phyloP scores from a whole-genome alignment of 2,888 invertebrate species.

The Cosmorhoe ocellata region DNA sequence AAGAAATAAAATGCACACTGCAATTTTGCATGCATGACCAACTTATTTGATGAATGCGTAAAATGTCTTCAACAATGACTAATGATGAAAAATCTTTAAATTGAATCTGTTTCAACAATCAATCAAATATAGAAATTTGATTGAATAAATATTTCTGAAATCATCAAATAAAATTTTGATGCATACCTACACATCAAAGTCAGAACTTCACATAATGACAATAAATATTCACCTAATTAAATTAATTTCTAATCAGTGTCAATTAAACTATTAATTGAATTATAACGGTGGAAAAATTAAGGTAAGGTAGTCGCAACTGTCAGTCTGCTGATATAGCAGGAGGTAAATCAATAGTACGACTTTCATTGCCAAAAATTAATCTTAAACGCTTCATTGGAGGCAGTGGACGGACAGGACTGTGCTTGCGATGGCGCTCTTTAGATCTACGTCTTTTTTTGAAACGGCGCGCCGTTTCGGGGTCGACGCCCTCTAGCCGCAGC shows the following conservation, averaged over 20 bases:
- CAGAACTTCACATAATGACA: constrained; percentile 68
- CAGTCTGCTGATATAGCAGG: constrained; percentile 85
- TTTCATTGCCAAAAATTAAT: constrained; percentile 94
- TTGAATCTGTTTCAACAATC: constrained; percentile 10
- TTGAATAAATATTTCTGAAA: constrained; percentile 67
- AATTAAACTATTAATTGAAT: constrained; percentile 80
- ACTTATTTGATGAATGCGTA: constrained; percentile 24
- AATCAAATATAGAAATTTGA: constrained; percentile 43
- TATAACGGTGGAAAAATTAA: constrained; percentile 78
- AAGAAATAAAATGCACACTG: constrained; percentile 19
- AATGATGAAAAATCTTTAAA: constrained; percentile 4
- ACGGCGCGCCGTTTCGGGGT: constrained; percentile 79
- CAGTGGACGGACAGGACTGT: constrained; percentile 81
- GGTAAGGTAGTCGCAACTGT: constrained; percentile 71
- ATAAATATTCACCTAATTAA: constrained; percentile 72
- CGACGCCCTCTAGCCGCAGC: constrained; percentile 90
- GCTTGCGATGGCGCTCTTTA: constrained; percentile 75
- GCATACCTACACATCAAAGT: constrained; percentile 69
- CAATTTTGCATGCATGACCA: constrained; percentile 15
- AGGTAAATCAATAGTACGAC: constrained; percentile 94
- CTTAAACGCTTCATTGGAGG: constrained; percentile 92
- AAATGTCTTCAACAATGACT: constrained; percentile 12
- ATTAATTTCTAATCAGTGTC: constrained; percentile 77
- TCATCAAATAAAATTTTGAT: constrained; percentile 67
- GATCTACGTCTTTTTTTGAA: constrained; percentile 80